Evolutionary conservation across 2,888 invertebrate genomes (phyloP).

Genomic region (Mesorhabditis sp.): DNA sequence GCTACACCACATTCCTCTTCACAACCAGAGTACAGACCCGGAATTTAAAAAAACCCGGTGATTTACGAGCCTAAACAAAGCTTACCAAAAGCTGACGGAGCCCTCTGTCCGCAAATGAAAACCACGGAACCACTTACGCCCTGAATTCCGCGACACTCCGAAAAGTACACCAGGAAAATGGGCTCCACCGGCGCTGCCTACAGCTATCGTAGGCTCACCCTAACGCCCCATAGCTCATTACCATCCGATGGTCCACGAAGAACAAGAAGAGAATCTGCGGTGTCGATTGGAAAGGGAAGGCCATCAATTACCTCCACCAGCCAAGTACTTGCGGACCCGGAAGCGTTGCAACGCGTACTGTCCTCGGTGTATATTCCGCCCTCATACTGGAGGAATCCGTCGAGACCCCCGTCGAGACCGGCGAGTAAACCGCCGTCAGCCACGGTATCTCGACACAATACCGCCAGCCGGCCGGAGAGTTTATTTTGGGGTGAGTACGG

Average conservation of each 20-base stretch:
- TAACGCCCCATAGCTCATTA: slow-evolving; percentile 24
- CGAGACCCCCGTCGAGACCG: slow-evolving; percentile 34
- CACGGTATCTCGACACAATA: slow-evolving; percentile 33
- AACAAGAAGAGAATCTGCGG: neutral
- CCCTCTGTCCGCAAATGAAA: neutral
- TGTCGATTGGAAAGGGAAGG: slow-evolving; percentile 12
- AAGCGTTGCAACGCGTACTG: neutral
- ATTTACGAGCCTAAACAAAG: no score
- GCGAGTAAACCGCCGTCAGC: slow-evolving; percentile 28
- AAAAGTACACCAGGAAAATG: slow-evolving; percentile 17
- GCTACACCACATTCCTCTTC: no score
- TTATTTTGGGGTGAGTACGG: neutral
- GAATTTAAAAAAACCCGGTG: no score
- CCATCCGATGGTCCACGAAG: slow-evolving; percentile 14
- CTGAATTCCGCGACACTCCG: neutral
- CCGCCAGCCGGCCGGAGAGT: slow-evolving; percentile 19
- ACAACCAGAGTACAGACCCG: no score
- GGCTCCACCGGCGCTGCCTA: slow-evolving; percentile 43
- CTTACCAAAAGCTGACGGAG: neutral
- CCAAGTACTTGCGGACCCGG: slow-evolving; percentile 16
- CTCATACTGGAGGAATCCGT: slow-evolving; percentile 17
- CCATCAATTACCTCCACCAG: slow-evolving; percentile 24
- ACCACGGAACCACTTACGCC: neutral
- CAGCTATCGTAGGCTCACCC: slow-evolving; percentile 41
- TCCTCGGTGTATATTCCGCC: slow-evolving; percentile 1